These are phyloP conservation scores for Brachynemurus nebulosus DNA, from an alignment of 2,888 invertebrate species.

Conservation along the genomic window DNA sequence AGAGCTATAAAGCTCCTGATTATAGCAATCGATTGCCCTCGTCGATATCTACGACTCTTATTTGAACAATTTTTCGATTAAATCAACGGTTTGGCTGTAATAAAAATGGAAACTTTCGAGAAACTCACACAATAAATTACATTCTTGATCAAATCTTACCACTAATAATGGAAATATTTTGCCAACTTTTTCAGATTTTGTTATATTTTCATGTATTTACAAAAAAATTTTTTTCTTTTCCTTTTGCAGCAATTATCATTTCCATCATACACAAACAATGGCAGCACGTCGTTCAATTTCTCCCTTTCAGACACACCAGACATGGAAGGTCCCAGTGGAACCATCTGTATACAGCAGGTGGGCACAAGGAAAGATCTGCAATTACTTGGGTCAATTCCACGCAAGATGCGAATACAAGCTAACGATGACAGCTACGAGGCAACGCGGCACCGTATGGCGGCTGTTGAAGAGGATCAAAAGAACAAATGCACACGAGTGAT, in stretches of 20 bases:
- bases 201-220: too few species aligned
- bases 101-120: too few species aligned
- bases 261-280: constrained; percentile 40
- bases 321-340: constrained; percentile 73
- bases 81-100: too few species aligned
- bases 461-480: constrained; percentile 82
- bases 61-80: too few species aligned
- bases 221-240: constrained; percentile 22
- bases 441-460: constrained; percentile 83
- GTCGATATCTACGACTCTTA: too few species aligned
- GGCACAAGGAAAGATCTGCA: constrained; percentile 45
- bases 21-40: too few species aligned
- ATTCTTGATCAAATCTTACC: too few species aligned
- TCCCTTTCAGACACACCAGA: constrained; percentile 66
- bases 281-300: constrained; percentile 54
- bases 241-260: constrained; percentile 59
- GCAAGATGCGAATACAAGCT: constrained; percentile 84
- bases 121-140: too few species aligned
- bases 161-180: too few species aligned
- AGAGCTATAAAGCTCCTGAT: too few species aligned
- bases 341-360: constrained; percentile 75
- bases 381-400: constrained; percentile 72
- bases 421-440: constrained; percentile 92
- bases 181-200: too few species aligned
- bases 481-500: constrained; percentile 92